These are phyloP conservation scores for Euphonia xanthogaster DNA, from an alignment of 2,797 vertebrate species.

Conservation along the genomic window DNA sequence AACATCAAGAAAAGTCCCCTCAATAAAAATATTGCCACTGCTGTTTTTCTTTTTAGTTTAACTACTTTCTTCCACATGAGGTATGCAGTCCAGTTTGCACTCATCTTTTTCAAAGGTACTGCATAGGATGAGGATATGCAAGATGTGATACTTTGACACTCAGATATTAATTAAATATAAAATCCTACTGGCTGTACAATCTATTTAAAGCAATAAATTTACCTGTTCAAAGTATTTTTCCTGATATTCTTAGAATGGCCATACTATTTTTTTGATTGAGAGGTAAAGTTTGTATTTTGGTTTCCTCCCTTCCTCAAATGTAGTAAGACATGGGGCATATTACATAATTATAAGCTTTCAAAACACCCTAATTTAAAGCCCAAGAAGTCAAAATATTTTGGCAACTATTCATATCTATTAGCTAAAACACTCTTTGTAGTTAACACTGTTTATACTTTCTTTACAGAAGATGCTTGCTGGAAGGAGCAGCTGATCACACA, in stretches of 20 bases:
- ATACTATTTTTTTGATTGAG: background rate
- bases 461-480: background rate
- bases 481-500: background rate
- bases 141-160: background rate
- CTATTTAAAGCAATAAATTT: background rate
- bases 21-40: background rate
- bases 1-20: background rate
- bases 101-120: background rate
- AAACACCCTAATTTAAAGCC: background rate
- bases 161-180: background rate
- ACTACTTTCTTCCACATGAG: background rate
- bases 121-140: background rate
- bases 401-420: background rate
- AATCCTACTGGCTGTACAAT: background rate
- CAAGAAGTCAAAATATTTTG: background rate
- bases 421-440: background rate
- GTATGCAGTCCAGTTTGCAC: background rate
- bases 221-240: background rate
- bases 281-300: background rate
- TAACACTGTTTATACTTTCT: background rate
- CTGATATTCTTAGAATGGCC: background rate
- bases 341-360: background rate
- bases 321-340: background rate
- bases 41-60: background rate
- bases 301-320: background rate